A percentile compares a stretch with the other conserved stretches of the same genome.
Conservation (phyloP, 2,113 vertebrate species). For the Raja brachyura region DNA sequence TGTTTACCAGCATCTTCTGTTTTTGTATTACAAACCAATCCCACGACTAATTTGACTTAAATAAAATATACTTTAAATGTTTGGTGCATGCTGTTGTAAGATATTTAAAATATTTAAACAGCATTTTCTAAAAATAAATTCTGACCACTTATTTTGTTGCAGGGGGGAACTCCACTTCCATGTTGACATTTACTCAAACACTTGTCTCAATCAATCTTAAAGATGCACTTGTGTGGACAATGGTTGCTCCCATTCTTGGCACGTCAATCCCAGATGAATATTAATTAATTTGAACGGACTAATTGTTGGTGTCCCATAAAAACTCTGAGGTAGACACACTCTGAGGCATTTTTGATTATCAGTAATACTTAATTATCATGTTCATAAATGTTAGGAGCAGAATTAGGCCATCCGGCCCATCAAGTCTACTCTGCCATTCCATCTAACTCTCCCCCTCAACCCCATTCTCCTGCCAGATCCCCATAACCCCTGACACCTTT, state of each 20-base stretch:
- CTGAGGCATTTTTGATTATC: neutral
- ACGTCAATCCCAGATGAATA: neutral
- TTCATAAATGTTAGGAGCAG: no score
- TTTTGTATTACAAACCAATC: neutral
- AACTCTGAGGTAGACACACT: neutral
- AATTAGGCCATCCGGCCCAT: no score
- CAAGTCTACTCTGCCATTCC: no score
- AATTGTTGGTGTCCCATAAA: neutral
- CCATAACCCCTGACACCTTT: no score
- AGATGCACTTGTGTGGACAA: neutral
- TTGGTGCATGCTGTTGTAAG: neutral
- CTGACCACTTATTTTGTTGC: neutral
- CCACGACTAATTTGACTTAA: neutral
- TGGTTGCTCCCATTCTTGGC: neutral
- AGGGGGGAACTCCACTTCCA: neutral
- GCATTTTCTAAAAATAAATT: neutral
- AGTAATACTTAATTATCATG: neutral
- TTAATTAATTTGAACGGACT: neutral
- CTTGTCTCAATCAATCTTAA: neutral
- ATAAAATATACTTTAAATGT: neutral
- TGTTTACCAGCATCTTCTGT: no score
- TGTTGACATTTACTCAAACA: neutral
- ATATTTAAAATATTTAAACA: neutral
- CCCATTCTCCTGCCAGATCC: no score
- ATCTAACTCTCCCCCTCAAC: no score